Conservation (phyloP, 37 sponge, comb jelly and placozoan species). For the Haliclona indistincta region DNA sequence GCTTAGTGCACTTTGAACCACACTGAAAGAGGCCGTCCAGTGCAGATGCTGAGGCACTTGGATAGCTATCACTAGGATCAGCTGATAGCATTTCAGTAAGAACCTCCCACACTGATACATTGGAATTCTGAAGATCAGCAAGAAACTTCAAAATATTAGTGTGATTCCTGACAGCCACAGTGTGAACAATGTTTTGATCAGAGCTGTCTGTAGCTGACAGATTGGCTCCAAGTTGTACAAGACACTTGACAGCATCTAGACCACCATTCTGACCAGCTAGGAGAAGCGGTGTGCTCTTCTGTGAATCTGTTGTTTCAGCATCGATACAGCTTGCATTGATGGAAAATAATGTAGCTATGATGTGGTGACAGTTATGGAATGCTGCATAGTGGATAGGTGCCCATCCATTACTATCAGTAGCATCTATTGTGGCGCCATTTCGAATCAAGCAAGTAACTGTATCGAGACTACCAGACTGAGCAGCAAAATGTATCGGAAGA, state of each 20-base stretch:
- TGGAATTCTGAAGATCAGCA: constrained; percentile 24
- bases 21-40: constrained; percentile 64
- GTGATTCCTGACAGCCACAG: constrained; percentile 49
- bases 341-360: constrained; percentile 32
- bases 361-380: constrained; percentile 62
- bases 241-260: constrained; percentile 68
- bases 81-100: constrained; percentile 68
- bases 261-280: constrained; percentile 69
- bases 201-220: constrained; percentile 17
- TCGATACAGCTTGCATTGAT: constrained; percentile 36
- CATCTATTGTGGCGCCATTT: constrained; percentile 42
- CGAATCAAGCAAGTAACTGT: constrained; percentile 56
- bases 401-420: constrained; percentile 67
- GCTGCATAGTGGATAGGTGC: constrained; percentile 83
- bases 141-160: constrained; percentile 63
- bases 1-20: not conserved
- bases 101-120: constrained; percentile 43
- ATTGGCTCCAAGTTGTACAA: constrained; percentile 64
- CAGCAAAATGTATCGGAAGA: constrained; percentile 66
- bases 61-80: constrained; percentile 13
- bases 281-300: constrained; percentile 63
- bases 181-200: constrained; percentile 48
- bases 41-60: constrained; percentile 52
- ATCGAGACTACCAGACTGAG: constrained; percentile 58
- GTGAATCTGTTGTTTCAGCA: constrained; percentile 19